Evolutionary conservation across 2,888 invertebrate genomes (phyloP).

Genomic region (Pterostichus niger): DNA sequence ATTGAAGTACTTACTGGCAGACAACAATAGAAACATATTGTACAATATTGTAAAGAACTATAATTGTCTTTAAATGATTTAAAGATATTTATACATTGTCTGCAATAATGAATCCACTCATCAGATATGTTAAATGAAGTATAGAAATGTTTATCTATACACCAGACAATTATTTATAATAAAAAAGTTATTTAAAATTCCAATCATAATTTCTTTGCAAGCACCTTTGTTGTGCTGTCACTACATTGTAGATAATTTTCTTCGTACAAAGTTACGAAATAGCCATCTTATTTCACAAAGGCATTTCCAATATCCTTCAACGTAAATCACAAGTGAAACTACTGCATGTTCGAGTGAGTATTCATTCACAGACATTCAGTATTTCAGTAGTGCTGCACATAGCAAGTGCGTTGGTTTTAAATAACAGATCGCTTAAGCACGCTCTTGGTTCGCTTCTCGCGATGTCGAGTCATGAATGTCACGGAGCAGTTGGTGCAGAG

Average conservation of each 20-base stretch:
- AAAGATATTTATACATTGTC: no score
- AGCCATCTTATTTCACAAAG: conserved; percentile 10
- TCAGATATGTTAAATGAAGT: no score
- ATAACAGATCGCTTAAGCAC: conserved; percentile 8
- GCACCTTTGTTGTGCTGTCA: neutral
- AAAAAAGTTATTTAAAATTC: neutral
- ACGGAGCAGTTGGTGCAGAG: neutral
- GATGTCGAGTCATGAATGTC: conserved; percentile 20
- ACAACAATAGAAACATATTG: no score
- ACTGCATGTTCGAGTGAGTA: neutral
- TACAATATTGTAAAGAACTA: no score
- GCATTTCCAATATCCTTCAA: neutral
- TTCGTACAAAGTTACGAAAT: neutral
- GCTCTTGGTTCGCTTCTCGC: conserved; percentile 7
- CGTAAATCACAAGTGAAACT: neutral
- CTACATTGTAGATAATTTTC: conserved; percentile 6
- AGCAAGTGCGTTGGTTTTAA: conserved; percentile 12
- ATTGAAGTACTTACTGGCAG: no score
- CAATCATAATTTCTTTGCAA: neutral
- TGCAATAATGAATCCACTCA: no score
- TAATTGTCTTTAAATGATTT: no score
- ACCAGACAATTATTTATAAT: no score
- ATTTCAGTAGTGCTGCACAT: no score
- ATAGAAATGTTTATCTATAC: no score
- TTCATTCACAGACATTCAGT: neutral